These are phyloP conservation scores for Poecilus cupreus DNA, from an alignment of 2,888 invertebrate genomes.

Conservation along the genomic window DNA sequence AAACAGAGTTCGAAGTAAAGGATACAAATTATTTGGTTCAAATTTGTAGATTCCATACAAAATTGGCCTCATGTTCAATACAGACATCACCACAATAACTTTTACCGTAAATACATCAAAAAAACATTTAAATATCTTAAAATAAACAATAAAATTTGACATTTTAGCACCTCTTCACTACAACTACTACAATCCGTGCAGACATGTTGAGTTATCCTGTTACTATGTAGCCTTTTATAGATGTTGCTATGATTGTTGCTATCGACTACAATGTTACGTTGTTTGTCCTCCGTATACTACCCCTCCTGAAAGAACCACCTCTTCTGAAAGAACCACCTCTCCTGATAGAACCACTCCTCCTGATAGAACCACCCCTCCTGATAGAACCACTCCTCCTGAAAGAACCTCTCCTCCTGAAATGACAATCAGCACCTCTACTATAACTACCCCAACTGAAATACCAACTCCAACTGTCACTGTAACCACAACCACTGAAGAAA, in stretches of 20 bases:
- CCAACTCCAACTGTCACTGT: too few species aligned
- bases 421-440: not conserved
- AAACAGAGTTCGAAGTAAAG: too few species aligned
- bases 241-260: conserved; percentile 25
- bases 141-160: not conserved
- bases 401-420: not conserved
- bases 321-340: not conserved
- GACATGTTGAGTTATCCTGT: not conserved
- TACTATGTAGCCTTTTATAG: not conserved
- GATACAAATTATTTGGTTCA: not conserved
- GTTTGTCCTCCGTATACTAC: not conserved
- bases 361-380: too few species aligned
- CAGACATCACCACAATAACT: not conserved
- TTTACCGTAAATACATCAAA: conserved; percentile 1
- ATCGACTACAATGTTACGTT: not conserved
- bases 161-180: conserved; percentile 5
- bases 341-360: too few species aligned
- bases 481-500: not conserved
- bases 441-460: too few species aligned
- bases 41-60: not conserved
- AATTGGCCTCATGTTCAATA: conserved; percentile 22
- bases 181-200: not conserved
- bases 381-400: not conserved
- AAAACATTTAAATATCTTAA: not conserved
- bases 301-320: not conserved